Conservation (phyloP, 2,888 invertebrate species). For the Pyrrhosoma nymphula region DNA sequence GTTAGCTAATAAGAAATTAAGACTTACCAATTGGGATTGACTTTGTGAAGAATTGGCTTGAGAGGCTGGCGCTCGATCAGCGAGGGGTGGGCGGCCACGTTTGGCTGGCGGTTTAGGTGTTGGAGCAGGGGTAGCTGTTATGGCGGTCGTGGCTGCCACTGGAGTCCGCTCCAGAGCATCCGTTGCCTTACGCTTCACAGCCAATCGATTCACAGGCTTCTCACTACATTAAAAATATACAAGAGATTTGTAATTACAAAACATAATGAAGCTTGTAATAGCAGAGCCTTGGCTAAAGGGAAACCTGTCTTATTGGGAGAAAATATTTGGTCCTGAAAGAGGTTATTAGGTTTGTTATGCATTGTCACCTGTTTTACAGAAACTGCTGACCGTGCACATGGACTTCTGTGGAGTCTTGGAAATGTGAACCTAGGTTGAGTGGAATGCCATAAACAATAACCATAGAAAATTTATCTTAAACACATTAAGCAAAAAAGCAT, state of each 20-base stretch:
- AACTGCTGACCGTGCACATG: too few species aligned
- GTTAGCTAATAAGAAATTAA: not conserved
- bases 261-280: too few species aligned
- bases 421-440: too few species aligned
- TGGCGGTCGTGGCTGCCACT: not conserved
- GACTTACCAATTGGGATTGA: slow-evolving; percentile 31
- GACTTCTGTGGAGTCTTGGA: too few species aligned
- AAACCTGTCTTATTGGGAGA: too few species aligned
- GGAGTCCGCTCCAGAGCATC: slow-evolving; percentile 49
- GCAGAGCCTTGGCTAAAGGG: too few species aligned
- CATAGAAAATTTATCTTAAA: too few species aligned
- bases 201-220: slow-evolving; percentile 31
- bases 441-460: too few species aligned
- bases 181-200: slow-evolving; percentile 49
- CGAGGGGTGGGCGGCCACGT: slow-evolving; percentile 60
- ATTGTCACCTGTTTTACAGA: too few species aligned
- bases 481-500: too few species aligned
- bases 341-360: too few species aligned
- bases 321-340: too few species aligned
- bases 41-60: slow-evolving; percentile 42
- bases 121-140: slow-evolving; percentile 26
- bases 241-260: not conserved
- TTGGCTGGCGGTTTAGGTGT: slow-evolving; percentile 67
- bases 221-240: not conserved
- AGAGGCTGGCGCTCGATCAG: slow-evolving; percentile 48